phyloP scores from a whole-genome alignment of 2,797 vertebrate species.

The Smutsia temminckii region DNA sequence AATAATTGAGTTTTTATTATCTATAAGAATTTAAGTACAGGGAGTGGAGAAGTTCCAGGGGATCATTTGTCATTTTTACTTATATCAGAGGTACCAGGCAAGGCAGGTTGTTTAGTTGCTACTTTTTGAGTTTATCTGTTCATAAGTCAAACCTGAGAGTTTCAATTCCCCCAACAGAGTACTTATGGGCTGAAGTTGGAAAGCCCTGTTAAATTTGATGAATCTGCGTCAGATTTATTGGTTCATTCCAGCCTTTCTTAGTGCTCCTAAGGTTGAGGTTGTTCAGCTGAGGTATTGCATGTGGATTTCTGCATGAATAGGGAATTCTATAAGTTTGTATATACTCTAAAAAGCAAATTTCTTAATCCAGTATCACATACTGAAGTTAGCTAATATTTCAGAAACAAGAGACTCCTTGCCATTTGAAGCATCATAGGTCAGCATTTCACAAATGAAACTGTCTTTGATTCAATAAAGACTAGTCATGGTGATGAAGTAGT shows the following conservation, averaged over 20 bases:
- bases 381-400: constrained; percentile 14
- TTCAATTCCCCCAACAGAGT: constrained; percentile 26
- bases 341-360: background rate
- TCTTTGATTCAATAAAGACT: constrained; percentile 12
- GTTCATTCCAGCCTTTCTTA: constrained; percentile 44
- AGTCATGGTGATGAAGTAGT: background rate
- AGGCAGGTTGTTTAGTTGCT: background rate
- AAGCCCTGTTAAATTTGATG: constrained; percentile 51
- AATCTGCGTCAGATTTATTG: constrained; percentile 7
- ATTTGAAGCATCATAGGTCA: background rate
- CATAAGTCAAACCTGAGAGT: constrained; percentile 52
- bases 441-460: constrained; percentile 3
- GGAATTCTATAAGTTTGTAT: background rate
- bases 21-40: background rate
- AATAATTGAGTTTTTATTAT: background rate
- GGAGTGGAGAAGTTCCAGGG: background rate
- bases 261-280: background rate
- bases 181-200: background rate
- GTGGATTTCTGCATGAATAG: constrained; percentile 34
- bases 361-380: background rate
- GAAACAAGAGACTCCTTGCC: background rate
- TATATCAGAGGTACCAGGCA: background rate
- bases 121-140: constrained; percentile 53
- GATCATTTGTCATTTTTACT: constrained; percentile 11
- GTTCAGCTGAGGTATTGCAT: background rate